Evolutionary conservation across 2,113 vertebrate genomes (phyloP).

Genomic region (Steatornis caripensis): DNA sequence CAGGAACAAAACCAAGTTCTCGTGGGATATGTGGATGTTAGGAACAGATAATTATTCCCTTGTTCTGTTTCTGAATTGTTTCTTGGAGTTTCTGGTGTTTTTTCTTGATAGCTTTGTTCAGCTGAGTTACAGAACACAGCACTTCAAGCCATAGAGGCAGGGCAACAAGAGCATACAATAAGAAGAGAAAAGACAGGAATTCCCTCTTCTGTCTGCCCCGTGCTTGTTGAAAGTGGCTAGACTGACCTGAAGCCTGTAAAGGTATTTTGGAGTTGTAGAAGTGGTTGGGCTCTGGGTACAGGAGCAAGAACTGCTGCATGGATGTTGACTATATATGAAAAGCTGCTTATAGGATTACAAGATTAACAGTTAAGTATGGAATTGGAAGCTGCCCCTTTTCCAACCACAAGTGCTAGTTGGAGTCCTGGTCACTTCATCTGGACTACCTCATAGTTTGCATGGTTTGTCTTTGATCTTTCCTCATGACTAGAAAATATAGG

Average conservation of each 20-base stretch:
- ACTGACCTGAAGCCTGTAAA: neutral
- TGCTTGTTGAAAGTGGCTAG: neutral
- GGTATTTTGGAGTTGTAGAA: neutral
- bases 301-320: neutral
- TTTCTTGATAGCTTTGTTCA: neutral
- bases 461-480: neutral
- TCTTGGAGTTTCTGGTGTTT: neutral
- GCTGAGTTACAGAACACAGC: neutral
- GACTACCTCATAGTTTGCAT: neutral
- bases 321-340: neutral
- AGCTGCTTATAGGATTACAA: neutral
- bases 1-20: neutral
- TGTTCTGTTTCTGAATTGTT: neutral
- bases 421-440: neutral
- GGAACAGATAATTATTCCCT: neutral
- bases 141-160: neutral
- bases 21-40: rapidly evolving
- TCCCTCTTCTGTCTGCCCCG: neutral
- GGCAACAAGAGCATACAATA: neutral
- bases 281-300: neutral
- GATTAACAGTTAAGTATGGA: neutral
- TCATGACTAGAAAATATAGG: neutral
- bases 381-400: neutral
- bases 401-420: neutral
- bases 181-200: neutral